Conservation (phyloP, 2,888 invertebrate species). For the Gymnocheta viridis region DNA sequence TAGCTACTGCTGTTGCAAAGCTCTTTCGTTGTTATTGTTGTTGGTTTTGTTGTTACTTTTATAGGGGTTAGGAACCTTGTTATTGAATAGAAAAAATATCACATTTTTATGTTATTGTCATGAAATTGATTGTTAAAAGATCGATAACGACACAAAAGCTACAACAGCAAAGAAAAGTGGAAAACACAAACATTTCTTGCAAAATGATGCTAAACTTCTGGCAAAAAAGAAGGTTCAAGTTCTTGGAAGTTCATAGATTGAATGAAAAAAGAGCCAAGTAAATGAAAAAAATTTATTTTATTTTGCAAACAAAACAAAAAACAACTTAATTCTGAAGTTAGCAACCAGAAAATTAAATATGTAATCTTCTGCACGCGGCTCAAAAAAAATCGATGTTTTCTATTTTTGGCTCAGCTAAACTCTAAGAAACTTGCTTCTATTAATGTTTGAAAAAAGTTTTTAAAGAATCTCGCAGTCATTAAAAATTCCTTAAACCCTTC, state of each 20-base stretch:
- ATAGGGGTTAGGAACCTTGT: constrained; percentile 70
- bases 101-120: constrained; percentile 69
- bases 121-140: constrained; percentile 70
- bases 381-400: background rate
- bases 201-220: background rate
- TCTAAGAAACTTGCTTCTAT: background rate
- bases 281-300: background rate
- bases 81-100: constrained; percentile 65
- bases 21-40: constrained; percentile 10
- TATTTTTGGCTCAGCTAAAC: background rate
- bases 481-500: too few species aligned
- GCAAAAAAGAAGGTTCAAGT: constrained; percentile 48
- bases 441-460: too few species aligned
- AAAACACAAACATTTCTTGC: constrained; percentile 30
- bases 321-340: background rate
- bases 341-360: constrained; percentile 1
- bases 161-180: constrained; percentile 10
- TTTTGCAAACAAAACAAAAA: background rate
- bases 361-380: background rate
- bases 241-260: constrained; percentile 51
- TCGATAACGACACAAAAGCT: constrained; percentile 65
- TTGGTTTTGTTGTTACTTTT: constrained; percentile 46
- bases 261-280: background rate
- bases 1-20: constrained; percentile 40
- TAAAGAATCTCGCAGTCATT: too few species aligned